Base-by-base conservation (phyloP, 2,888 invertebrate species). In the Labia minor region DNA sequence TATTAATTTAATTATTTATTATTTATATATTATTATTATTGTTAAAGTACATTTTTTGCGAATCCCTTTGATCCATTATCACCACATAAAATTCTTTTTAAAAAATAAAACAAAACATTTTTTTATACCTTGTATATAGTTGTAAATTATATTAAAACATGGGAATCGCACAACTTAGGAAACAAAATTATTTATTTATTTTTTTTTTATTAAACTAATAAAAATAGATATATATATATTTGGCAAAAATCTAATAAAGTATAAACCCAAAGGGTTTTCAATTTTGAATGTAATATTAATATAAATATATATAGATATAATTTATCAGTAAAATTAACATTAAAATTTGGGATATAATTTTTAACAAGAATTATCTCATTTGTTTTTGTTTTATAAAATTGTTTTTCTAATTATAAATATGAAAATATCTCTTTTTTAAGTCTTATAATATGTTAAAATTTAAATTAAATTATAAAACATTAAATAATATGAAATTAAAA, bases 321-420 rank as follows among this genome's bases (percentile, higher is more conserved):
- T 49, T 26, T 10, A 8, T 49, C 16, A 49, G 49, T 49, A 49
- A 11, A 49, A 49, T 16, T n/a, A n/a, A 49, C 8, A 49, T n/a
- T 49, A 49, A n/a, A 49, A n/a, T 49, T 16, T 8, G 49, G n/a
- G 49, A 14, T 49, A n/a, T 3, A 49, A 49, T 49, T 49, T 49
- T 49, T 49, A 14, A 49, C 4, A 14, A 49, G 49, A 49, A 49
- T 49, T 16, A 49, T 3, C n/a, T n/a, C n/a, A n/a, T n/a, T n/a
- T n/a, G n/a, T n/a, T n/a, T n/a, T n/a, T n/a, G n/a, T 49, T 49
- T 49, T 49, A 49, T 49, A 49, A 49, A 49, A 49, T 49, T 49
- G 3, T 49, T 49, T 14, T 49, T 49, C 16, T 49, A 49, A 49
- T 49, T 49, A 49, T 49, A 49, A 49, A 49, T 49, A 49, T 49